Evolutionary conservation across 2,888 invertebrate genomes (phyloP), one percentile per base, ranked within the genome.

Genomic region (Drosophila niveifrons): DNA sequence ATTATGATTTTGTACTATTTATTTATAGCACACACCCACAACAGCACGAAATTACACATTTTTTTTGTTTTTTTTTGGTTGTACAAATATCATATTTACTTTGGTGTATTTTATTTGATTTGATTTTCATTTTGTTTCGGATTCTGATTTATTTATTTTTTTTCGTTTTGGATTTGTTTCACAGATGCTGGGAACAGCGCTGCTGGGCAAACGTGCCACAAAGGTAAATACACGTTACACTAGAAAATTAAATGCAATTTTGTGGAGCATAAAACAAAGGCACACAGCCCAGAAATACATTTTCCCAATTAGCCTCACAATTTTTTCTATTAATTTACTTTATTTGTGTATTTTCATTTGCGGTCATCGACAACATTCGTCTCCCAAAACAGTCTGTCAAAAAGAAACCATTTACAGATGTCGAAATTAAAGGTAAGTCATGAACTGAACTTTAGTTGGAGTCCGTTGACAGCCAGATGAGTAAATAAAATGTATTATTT

Each of bases 351-450:
- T 57, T 58, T 47, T 46, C 29, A 62, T 53, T 59, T 65, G 52
- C 66, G 48, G 13, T 17, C 39, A 43, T 43, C 23, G 23, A 56
- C 36, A 51, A 36, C 3, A 50, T 34, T n/a, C 10, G 23, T 23
- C 23, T 23, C 17, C 36, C 43, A 48, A 53, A 44, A 44, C 81
- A 93, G 92, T 80, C 92, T 75, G 91, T 92, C 70, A 92, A 92
- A 86, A 93, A 92, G 91, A 92, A 92, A 90, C 92, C 92, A 46
- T 93, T 93, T 66, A 92, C 92, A 51, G 93, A 93, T 56, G 89
- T 90, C 65, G 93, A 93, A 89, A 77, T 93, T 51, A 89, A 84
- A 80, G 93, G 93, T 93, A 80, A 89, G 91, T 66, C 7, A 0
- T 7, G 44, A 36, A 29, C 8, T 18, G 2, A 9, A 53, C 41